These are phyloP conservation scores for Hemibates koningsi DNA, from an alignment of 2,113 vertebrate species.

Conservation along the genomic window DNA sequence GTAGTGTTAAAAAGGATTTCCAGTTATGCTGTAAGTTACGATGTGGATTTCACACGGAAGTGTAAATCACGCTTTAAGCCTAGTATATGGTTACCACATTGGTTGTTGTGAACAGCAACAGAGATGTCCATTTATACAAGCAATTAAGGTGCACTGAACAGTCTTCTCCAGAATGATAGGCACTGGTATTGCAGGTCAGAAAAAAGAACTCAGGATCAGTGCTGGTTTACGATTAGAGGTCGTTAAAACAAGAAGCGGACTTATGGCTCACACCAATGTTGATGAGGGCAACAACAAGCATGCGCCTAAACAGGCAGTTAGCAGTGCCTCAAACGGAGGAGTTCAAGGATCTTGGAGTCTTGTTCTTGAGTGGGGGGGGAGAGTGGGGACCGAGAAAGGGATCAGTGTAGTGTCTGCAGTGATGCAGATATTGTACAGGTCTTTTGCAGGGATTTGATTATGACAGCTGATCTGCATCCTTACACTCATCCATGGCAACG, in stretches of 20 bases:
- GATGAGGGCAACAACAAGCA: neutral
- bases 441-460: neutral
- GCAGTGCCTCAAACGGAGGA: neutral
- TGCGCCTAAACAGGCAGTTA: rapidly evolving
- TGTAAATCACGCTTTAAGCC: neutral
- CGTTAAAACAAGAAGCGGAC: neutral
- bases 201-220: neutral
- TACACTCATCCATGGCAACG: neutral
- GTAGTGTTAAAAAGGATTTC: neutral
- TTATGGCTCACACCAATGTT: neutral
- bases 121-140: neutral
- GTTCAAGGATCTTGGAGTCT: neutral
- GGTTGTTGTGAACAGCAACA: neutral
- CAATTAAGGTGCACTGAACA: neutral
- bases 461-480: neutral
- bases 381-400: neutral
- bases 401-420: neutral
- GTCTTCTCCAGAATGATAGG: neutral
- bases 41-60: neutral
- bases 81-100: neutral
- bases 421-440: neutral
- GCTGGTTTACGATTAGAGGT: neutral
- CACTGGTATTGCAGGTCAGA: neutral
- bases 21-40: neutral
- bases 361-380: neutral